Conservation (phyloP, 2,888 invertebrate species). For the Neuroscelio doddi region DNA sequence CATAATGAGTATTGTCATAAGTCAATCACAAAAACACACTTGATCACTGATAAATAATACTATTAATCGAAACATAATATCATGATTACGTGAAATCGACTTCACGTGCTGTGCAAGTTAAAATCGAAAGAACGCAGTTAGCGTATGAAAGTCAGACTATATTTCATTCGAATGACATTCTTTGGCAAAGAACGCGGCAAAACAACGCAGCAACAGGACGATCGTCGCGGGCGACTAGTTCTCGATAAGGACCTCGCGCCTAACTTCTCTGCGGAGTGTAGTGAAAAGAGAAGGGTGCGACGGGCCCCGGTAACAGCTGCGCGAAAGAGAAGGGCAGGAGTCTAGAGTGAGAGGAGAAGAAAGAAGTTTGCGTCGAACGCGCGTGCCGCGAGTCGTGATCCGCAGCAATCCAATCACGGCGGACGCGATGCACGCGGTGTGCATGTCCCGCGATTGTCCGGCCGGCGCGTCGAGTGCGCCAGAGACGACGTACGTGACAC, state of each 20-base stretch:
- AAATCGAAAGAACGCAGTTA: not conserved
- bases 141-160: not conserved
- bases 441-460: conserved; percentile 12
- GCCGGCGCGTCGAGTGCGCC: conserved; percentile 15
- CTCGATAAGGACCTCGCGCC: conserved; percentile 17
- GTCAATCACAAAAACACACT: no score
- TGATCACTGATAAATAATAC: no score
- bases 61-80: no score
- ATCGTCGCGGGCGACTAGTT: conserved; percentile 1
- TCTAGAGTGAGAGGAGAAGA: not conserved
- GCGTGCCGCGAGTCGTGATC: conserved; percentile 19
- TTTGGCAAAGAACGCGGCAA: not conserved
- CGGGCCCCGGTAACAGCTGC: not conserved
- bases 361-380: conserved; percentile 19
- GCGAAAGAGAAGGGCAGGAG: conserved; percentile 8
- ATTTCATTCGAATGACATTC: not conserved
- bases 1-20: no score
- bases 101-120: no score
- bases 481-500: conserved; percentile 19
- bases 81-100: no score
- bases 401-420: conserved; percentile 6
- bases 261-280: conserved; percentile 17
- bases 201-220: not conserved
- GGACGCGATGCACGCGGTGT: conserved; percentile 19
- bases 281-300: conserved; percentile 12